Percentiles rank a stretch among this genome's conserved stretches.
Conservation (phyloP, 2,888 invertebrate genomes). For the Lypha dubia region DNA sequence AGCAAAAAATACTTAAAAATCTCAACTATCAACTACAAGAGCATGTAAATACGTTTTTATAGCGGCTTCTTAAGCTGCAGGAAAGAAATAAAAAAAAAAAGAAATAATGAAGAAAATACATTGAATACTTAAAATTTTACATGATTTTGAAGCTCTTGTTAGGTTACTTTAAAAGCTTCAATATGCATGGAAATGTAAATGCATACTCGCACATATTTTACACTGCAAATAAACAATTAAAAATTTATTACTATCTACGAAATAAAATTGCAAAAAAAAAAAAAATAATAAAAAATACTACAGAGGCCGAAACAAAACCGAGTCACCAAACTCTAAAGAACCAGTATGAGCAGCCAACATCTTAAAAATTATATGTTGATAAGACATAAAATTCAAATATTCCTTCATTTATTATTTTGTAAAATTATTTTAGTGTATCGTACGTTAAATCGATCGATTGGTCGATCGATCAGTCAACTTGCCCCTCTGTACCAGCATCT, state of each 20-base stretch:
- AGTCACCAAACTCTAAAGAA: background rate
- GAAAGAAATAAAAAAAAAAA: conserved; percentile 14
- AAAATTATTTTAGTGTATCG: background rate
- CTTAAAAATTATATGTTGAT: conserved; percentile 6
- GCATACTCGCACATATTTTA: conserved; percentile 23
- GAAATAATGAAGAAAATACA: conserved; percentile 46
- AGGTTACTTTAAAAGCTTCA: conserved; percentile 51
- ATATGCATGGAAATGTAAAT: conserved; percentile 45
- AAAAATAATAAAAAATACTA: background rate
- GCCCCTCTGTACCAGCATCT: background rate
- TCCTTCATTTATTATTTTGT: conserved; percentile 35
- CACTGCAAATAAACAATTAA: conserved; percentile 25
- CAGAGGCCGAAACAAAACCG: background rate
- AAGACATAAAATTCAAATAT: conserved; percentile 43
- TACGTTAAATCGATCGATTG: background rate
- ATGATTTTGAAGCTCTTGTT: conserved; percentile 69
- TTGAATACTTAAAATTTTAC: conserved; percentile 55
- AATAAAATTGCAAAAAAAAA: too few relatives aligned
- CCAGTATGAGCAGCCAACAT: conserved; percentile 2
- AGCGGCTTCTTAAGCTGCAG: conserved; percentile 63
- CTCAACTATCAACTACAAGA: conserved; percentile 49
- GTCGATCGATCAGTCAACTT: conserved; percentile 8
- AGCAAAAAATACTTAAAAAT: conserved; percentile 57
- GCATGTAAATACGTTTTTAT: conserved; percentile 56
- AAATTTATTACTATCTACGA: background rate